Conservation (phyloP, 2,113 vertebrate species). For the Apodemus sylvaticus region DNA sequence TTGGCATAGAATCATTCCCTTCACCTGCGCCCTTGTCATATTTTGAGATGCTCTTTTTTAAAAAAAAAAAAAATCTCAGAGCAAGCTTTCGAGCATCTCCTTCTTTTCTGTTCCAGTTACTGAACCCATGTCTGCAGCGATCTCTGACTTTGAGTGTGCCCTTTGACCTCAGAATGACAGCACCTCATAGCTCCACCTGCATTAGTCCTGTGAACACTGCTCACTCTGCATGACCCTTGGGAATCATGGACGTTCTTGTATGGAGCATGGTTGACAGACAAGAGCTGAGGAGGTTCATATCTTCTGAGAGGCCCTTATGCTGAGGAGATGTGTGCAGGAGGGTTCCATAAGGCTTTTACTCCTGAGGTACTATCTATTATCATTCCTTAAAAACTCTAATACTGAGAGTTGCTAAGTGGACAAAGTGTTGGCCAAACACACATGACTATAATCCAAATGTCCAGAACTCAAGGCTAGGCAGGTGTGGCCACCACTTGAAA, state of each 20-base stretch:
- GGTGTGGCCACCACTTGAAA: neutral
- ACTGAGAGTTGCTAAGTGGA: too few species aligned
- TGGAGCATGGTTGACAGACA: rapidly evolving
- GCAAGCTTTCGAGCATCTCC: neutral
- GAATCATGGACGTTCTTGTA: rapidly evolving
- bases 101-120: neutral
- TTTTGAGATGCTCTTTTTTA: neutral
- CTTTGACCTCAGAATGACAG: neutral
- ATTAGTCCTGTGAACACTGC: rapidly evolving
- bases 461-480: neutral
- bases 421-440: neutral
- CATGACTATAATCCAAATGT: too few species aligned
- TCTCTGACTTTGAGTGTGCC: neutral
- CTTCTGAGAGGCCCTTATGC: rapidly evolving
- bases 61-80: neutral
- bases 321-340: rapidly evolving
- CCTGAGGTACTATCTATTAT: neutral
- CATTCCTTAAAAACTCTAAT: neutral
- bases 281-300: rapidly evolving
- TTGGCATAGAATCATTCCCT: rapidly evolving
- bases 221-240: neutral
- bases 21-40: rapidly evolving
- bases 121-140: rapidly evolving
- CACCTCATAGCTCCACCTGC: too few species aligned
- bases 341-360: neutral